phyloP scores from a whole-genome alignment of 2,888 invertebrate species.

The Lacanobia wlatinum region DNA sequence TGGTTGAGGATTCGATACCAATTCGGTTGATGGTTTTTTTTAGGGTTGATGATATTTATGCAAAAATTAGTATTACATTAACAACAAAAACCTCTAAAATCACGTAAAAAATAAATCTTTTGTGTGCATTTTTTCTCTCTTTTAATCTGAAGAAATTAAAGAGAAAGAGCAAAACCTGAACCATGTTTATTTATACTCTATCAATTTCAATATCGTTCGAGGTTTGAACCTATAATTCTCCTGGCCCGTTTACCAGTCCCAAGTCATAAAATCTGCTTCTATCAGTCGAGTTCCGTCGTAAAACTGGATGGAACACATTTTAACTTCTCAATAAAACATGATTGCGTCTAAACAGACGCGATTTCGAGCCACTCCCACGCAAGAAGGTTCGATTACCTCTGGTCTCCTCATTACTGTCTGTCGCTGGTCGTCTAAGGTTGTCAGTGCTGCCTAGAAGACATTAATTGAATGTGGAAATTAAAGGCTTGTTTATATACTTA shows the following conservation, averaged over 20 bases:
- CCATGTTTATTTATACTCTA: conserved; percentile 9
- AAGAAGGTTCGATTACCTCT: conserved; percentile 64
- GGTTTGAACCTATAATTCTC: conserved; percentile 37
- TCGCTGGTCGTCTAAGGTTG: conserved; percentile 49
- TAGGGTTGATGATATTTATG: too few species aligned
- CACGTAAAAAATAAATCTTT: too few species aligned
- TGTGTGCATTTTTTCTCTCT: not conserved
- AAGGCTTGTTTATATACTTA: not conserved
- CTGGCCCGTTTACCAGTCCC: conserved; percentile 15
- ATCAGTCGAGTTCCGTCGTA: conserved; percentile 50
- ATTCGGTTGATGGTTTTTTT: not conserved
- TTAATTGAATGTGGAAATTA: conserved; percentile 25
- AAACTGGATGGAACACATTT: conserved; percentile 59
- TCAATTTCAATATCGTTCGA: conserved; percentile 8
- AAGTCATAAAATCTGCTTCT: conserved; percentile 48
- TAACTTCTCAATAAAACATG: conserved; percentile 62
- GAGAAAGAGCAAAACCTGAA: not conserved
- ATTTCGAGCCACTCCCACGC: conserved; percentile 62
- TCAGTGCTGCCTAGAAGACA: conserved; percentile 25
- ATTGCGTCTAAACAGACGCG: conserved; percentile 61
- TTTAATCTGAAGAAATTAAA: conserved; percentile 7
- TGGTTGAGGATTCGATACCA: not conserved
- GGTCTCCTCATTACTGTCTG: conserved; percentile 57
- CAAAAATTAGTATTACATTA: not conserved
- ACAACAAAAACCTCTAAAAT: too few species aligned